Evolutionary conservation across 2,888 invertebrate species (phyloP).

Genomic region (Muscina levida): DNA sequence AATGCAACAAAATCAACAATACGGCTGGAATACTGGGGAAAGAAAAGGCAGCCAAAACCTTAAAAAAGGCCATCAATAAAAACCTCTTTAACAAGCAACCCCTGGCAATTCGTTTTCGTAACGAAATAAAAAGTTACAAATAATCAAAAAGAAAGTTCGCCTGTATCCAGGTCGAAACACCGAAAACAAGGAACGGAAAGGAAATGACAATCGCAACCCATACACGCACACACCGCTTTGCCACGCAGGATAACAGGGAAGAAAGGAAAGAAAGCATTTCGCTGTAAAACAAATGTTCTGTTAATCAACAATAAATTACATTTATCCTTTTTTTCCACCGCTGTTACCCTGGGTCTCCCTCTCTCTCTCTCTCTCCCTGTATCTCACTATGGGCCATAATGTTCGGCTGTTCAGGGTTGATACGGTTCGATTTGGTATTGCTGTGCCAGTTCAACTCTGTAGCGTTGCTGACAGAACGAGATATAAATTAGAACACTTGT

Average conservation of each 20-base stretch:
- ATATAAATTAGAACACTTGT: constrained; percentile 63
- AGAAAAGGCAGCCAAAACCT: constrained; percentile 24
- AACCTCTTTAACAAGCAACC: constrained; percentile 52
- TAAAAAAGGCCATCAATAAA: constrained; percentile 44
- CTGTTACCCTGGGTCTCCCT: not conserved
- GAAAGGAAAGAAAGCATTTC: constrained; percentile 65
- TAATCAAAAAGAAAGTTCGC: constrained; percentile 44
- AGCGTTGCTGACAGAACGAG: not conserved
- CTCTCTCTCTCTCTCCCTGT: not conserved
- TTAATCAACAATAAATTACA: constrained; percentile 66
- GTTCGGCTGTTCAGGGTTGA: not conserved
- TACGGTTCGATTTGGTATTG: not conserved
- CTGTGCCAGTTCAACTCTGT: not conserved
- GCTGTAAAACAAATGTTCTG: constrained; percentile 63
- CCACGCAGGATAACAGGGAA: constrained; percentile 55
- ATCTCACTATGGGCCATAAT: not conserved
- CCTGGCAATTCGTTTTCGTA: constrained; percentile 31
- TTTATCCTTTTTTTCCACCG: constrained; percentile 46
- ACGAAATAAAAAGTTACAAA: constrained; percentile 32
- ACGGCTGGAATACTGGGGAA: constrained; percentile 37
- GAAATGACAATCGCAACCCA: constrained; percentile 56
- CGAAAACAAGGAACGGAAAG: constrained; percentile 45
- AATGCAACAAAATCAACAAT: constrained; percentile 43
- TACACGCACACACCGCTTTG: constrained; percentile 9
- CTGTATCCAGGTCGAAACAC: not conserved